A percentile compares a stretch with the other conserved stretches of the same genome.
These are phyloP conservation scores for Periplaneta americana DNA, from an alignment of 1,140 invertebrate species.

Conservation along the genomic window DNA sequence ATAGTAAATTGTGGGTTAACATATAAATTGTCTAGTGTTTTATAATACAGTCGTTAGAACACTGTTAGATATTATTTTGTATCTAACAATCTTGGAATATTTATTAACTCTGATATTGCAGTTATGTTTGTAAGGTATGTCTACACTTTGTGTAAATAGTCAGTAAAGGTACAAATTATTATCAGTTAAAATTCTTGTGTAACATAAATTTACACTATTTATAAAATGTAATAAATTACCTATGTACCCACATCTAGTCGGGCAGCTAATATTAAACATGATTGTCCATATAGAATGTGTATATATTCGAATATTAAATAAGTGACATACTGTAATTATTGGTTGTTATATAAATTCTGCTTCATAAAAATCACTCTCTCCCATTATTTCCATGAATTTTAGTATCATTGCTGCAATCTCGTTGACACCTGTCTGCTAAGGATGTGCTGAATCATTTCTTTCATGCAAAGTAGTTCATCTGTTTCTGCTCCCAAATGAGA, in stretches of 20 bases:
- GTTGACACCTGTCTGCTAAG: no score
- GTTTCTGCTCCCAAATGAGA: no score
- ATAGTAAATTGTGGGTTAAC: not conserved
- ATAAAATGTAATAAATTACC: not conserved
- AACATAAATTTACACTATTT: not conserved
- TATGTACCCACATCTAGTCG: not conserved
- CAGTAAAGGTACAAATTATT: not conserved
- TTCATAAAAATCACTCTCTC: no score
- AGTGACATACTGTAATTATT: no score
- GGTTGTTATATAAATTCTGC: no score
- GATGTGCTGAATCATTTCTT: no score
- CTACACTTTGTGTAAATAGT: not conserved
- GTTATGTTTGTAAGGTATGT: not conserved
- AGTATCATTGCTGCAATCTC: no score
- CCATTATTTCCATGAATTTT: no score
- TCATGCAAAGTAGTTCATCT: no score
- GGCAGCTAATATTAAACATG: not conserved
- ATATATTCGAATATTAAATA: not conserved
- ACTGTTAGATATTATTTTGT: no score
- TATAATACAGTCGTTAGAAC: no score
- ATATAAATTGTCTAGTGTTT: not conserved
- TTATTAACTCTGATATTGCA: not conserved
- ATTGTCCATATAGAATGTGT: not conserved
- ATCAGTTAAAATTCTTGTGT: not conserved
- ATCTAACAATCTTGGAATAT: no score